Evolutionary conservation across 1,140 invertebrate genomes (phyloP).

Genomic region (Calliphora vicina): DNA sequence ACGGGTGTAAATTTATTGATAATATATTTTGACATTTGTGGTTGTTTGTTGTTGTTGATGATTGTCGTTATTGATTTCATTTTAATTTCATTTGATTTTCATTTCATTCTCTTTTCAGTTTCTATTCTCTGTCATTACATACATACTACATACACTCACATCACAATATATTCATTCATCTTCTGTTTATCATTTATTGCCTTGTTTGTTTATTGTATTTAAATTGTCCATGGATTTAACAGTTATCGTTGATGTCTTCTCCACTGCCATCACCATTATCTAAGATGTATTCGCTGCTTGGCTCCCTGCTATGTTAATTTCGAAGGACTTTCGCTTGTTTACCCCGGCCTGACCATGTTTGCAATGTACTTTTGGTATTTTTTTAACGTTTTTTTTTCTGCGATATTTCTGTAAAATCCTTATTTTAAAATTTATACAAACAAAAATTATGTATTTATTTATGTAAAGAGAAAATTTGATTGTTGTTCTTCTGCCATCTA

Average conservation of each 20-base stretch:
- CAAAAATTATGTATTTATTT: constrained; percentile 1
- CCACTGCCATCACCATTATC: neutral
- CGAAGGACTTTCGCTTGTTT: neutral
- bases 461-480: neutral
- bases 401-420: neutral
- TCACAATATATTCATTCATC: constrained; percentile 31
- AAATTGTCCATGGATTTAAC: constrained; percentile 3
- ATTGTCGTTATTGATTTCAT: constrained; percentile 61
- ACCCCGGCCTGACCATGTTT: neutral
- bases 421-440: neutral
- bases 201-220: constrained; percentile 36
- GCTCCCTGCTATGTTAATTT: neutral
- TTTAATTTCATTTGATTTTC: constrained; percentile 55
- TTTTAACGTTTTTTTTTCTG: neutral
- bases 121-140: neutral
- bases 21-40: constrained; percentile 61
- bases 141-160: too few species aligned
- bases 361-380: neutral
- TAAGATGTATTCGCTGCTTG: neutral
- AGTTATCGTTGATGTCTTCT: neutral
- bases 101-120: neutral
- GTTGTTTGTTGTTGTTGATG: constrained; percentile 43
- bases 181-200: constrained; percentile 42
- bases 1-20: constrained; percentile 58
- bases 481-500: neutral